Base-by-base conservation (phyloP, 2,113 vertebrate genomes). In the Marmota flaviventris region DNA sequence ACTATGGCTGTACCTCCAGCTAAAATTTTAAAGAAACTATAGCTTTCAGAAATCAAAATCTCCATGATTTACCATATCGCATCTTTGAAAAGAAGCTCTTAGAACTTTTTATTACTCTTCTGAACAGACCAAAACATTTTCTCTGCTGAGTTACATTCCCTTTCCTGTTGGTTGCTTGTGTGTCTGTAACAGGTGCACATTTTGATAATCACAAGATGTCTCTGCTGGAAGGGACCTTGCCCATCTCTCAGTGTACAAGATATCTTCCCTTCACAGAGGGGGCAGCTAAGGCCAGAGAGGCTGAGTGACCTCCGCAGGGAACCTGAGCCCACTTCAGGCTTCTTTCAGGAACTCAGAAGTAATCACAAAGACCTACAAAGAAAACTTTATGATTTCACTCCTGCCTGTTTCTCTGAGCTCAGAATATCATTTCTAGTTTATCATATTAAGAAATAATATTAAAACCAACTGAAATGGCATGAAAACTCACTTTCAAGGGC, bases 11-110 rank as follows among this genome's bases (percentile, higher is more conserved):
- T 98, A 96, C 96, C 95, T 98, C 96, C 96, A 97, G 98, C 83
- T 98, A 98, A 98, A 98, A 98, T 98, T 98, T 98, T 97, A 97
- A 97, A 98, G 93, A 97, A 98, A 98, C 97, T 94, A 70, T 94
- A 85, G 76, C 82, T 96, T 82, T 85, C 65, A 92, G 94, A 8
- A 96, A 42, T 85, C 93, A 96, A 95, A 96, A 97, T 70, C 93
- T 0, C 84, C 93, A 97, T 0, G 91, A 37, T 96, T 97, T 97
- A 97, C 97, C 96, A 97, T 91, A 96, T 5, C 56, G 51, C 42
- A 17, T 94, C 92, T 96, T 94, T 96, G 95, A 94, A 96, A 87
- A 92, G 79, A 73, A 85, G 93, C 69, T 87, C 79, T 20, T 53
- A 78, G 27, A 32, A 4, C 91, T 58, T 58, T 58, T 22, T 6